Evolutionary conservation across 2,113 vertebrate genomes (phyloP), one percentile per base, ranked within the genome.

Genomic region (Gymnobelideus leadbeateri): DNA sequence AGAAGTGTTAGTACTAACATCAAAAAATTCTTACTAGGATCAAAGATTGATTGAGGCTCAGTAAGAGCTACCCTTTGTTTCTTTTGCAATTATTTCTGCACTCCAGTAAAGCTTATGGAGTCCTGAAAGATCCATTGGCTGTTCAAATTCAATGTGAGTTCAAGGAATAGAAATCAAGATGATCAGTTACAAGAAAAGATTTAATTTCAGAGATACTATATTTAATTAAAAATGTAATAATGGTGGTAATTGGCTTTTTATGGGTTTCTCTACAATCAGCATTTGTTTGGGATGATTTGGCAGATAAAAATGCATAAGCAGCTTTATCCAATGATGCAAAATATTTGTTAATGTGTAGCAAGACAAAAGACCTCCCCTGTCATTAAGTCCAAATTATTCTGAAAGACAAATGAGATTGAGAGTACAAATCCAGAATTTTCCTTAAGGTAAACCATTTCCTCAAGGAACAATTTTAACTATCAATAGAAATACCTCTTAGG

Each of bases 201-300:
- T 96, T 96, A 95, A 96, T 97, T 96, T 96, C 46, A 11, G 89
- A 93, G 49, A 95, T 89, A 96, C 49, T 37, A 16, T 91, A 91
- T 91, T 95, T 98, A 97, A 98, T 96, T 97, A 97, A 98, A 96
- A 97, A 89, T 49, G 93, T 23, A 96, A 51, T 94, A 84, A 89
- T 93, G 53, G 8, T 94, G 96, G 91, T 95, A 94, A 95, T 51
- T 97, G 90, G 96, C 92, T 97, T 92, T 92, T 51, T 53, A 46
- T 97, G 61, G 90, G n/a, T 93, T 92, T 89, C 96, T 96, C 95
- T 49, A 92, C 2, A 0, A 94, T 6, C 28, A 92, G 43, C 12
- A 12, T 89, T 97, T 94, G 94, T 77, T 77, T 51, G 68, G 26
- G 51, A 94, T 95, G 96, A 97, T 93, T 95, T 97, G 94, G 2